Conservation (phyloP, 2,888 invertebrate species). For the Hypomecis atomaria region DNA sequence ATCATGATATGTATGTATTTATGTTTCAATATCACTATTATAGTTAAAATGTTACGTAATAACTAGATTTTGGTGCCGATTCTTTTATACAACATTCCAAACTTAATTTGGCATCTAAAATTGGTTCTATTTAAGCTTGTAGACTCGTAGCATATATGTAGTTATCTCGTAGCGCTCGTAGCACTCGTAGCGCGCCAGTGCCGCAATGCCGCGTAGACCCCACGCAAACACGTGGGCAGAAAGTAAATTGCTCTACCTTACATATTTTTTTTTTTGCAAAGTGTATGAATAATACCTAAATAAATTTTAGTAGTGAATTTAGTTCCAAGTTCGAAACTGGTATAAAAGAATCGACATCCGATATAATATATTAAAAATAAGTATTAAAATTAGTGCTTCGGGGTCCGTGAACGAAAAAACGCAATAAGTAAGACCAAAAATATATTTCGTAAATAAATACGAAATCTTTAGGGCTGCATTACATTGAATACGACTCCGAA, state of each 20-base stretch:
- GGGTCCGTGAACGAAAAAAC: slow-evolving; percentile 39
- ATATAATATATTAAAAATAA: slow-evolving; percentile 30
- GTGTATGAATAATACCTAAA: no score
- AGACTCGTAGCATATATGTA: slow-evolving; percentile 44
- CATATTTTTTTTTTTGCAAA: no score
- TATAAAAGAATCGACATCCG: no score
- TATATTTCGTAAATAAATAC: slow-evolving; percentile 4
- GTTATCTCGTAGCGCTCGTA: slow-evolving; percentile 44
- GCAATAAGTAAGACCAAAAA: slow-evolving; percentile 24
- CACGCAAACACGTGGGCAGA: slow-evolving; percentile 22
- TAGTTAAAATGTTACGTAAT: slow-evolving; percentile 30
- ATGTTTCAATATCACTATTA: slow-evolving; percentile 34
- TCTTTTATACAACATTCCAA: no score
- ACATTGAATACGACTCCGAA: neutral
- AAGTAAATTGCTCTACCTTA: slow-evolving; percentile 17
- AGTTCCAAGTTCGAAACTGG: no score
- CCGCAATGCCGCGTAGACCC: slow-evolving; percentile 40
- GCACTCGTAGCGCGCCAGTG: slow-evolving; percentile 27
- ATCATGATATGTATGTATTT: slow-evolving; percentile 35
- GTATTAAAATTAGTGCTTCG: slow-evolving; percentile 37
- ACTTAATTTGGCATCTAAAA: no score
- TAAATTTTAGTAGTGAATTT: no score
- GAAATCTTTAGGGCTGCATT: neutral
- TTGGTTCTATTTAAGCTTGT: no score
- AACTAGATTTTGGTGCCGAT: slow-evolving; percentile 11